phyloP scores from a whole-genome alignment of 2,113 vertebrate genomes.

The Thryonomys swinderianus region DNA sequence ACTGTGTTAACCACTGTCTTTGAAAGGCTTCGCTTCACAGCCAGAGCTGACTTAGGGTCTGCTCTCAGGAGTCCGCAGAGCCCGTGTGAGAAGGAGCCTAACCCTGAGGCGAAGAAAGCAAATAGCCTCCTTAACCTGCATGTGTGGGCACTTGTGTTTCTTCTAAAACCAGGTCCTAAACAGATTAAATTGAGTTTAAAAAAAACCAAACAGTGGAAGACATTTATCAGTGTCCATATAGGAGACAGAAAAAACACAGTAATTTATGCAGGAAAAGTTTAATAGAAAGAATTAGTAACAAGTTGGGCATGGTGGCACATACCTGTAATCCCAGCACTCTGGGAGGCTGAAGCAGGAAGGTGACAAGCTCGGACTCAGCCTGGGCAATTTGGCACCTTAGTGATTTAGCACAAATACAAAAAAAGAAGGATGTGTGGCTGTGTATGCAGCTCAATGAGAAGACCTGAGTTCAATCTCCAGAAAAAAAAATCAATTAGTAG shows the following conservation, averaged over 20 bases:
- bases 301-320: neutral
- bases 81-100: neutral
- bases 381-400: neutral
- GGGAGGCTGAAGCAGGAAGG: neutral
- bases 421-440: no score
- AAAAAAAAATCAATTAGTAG: neutral
- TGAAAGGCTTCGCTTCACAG: neutral
- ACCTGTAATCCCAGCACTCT: neutral
- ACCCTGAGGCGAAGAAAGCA: slow-evolving; percentile 46
- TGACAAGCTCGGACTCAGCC: neutral
- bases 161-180: slow-evolving; percentile 53
- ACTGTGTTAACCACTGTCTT: neutral
- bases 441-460: neutral
- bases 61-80: neutral
- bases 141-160: slow-evolving; percentile 34
- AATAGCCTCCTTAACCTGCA: slow-evolving; percentile 31
- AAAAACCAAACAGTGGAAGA: neutral
- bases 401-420: neutral
- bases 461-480: neutral
- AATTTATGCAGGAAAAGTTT: slow-evolving; percentile 24
- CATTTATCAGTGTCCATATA: slow-evolving; percentile 26
- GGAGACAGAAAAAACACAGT: neutral
- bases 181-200: slow-evolving; percentile 49
- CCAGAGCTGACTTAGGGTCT: neutral
- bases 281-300: slow-evolving; percentile 18